Conservation (phyloP, 2,888 invertebrate species). For the Rotaria sp. region DNA sequence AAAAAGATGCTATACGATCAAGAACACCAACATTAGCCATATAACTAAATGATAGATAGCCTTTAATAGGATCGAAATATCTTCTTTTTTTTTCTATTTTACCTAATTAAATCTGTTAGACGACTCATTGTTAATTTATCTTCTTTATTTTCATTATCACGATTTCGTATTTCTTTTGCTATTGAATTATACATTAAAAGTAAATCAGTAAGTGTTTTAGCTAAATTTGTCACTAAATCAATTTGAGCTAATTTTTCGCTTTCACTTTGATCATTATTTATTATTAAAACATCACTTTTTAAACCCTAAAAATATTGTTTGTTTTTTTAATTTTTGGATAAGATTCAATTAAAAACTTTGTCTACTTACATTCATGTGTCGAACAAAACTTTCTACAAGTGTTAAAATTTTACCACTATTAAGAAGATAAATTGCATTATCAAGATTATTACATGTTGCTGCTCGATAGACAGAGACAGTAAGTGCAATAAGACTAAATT, state of each 20-base stretch:
- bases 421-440: background rate
- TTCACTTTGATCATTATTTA: slow-evolving; percentile 7
- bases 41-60: background rate
- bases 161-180: slow-evolving; percentile 11
- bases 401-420: slow-evolving; percentile 24
- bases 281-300: background rate
- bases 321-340: background rate
- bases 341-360: background rate
- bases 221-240: slow-evolving; percentile 8
- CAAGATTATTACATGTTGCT: slow-evolving; percentile 11
- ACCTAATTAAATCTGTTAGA: slow-evolving; percentile 2
- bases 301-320: background rate
- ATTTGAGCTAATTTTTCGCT: slow-evolving; percentile 18
- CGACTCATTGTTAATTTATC: slow-evolving; percentile 23
- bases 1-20: background rate
- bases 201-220: background rate
- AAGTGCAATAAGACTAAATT: background rate
- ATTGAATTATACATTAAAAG: background rate
- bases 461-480: slow-evolving; percentile 4
- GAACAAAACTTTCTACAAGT: background rate
- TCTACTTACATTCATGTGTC: background rate
- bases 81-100: background rate
- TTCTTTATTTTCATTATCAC: slow-evolving; percentile 11
- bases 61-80: no score
- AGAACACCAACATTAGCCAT: background rate